A percentile compares a stretch with the other conserved stretches of the same genome.
phyloP scores from a whole-genome alignment of 2,888 invertebrate species.

The Salpingus planirostris region DNA sequence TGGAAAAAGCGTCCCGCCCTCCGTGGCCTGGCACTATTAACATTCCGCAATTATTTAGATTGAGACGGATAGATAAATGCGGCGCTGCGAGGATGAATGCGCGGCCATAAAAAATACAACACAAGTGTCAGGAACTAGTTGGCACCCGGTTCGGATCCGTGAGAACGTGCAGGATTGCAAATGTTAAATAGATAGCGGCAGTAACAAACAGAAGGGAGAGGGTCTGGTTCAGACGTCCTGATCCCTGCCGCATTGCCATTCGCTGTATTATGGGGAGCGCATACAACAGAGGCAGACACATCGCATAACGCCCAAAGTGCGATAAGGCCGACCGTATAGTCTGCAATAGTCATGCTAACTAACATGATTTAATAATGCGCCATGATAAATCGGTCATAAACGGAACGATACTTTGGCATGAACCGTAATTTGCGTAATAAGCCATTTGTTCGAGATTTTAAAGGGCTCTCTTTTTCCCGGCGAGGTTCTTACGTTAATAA shows the following conservation, averaged over 20 bases:
- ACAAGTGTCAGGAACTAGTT: constrained; percentile 31
- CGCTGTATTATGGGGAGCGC: constrained; percentile 8
- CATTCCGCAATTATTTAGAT: too few relatives aligned
- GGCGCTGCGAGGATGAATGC: constrained; percentile 9
- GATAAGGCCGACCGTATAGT: constrained; percentile 17
- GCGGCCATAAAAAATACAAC: constrained; percentile 17
- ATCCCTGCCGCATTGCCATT: background rate
- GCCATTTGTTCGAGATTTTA: constrained; percentile 17
- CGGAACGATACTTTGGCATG: constrained; percentile 22
- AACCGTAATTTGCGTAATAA: constrained; percentile 17
- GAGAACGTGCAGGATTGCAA: constrained; percentile 23
- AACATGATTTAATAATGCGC: constrained; percentile 24
- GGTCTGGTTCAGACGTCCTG: constrained; percentile 11
- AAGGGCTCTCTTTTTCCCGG: too few relatives aligned
- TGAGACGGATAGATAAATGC: too few relatives aligned
- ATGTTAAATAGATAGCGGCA: constrained; percentile 20
- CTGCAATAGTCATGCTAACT: constrained; percentile 22
- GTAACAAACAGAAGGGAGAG: too few relatives aligned
- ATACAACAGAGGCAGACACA: too few relatives aligned
- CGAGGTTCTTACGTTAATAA: too few relatives aligned
- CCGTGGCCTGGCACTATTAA: too few relatives aligned
- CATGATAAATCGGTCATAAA: constrained; percentile 21
- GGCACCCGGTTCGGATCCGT: constrained; percentile 26
- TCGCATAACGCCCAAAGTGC: too few relatives aligned
- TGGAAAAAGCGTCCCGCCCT: too few relatives aligned